phyloP scores from a whole-genome alignment of 2,113 vertebrate species.

The Prochilodus magdalenae region DNA sequence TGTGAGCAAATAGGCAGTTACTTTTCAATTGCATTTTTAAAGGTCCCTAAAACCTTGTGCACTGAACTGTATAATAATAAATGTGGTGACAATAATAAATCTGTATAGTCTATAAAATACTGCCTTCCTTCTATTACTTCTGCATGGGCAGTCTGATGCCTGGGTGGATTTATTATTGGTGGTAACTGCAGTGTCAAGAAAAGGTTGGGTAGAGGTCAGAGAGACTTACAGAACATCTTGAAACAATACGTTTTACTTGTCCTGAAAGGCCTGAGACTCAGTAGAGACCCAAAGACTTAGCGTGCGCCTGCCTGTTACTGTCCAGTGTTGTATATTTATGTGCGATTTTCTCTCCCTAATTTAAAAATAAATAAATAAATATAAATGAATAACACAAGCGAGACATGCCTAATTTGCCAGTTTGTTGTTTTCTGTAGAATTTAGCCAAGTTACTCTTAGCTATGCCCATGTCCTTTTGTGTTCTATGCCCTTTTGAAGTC shows the following conservation, averaged over 20 bases:
- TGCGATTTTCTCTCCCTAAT: background rate
- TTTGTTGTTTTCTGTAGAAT: constrained; percentile 46
- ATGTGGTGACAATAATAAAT: no score
- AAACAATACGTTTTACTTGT: background rate
- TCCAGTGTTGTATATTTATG: background rate
- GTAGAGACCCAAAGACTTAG: background rate
- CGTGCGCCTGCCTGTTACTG: background rate
- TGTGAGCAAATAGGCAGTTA: no score
- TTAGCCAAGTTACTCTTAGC: constrained; percentile 39
- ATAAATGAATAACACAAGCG: background rate
- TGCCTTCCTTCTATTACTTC: background rate
- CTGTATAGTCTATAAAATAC: background rate
- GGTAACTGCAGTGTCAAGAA: background rate
- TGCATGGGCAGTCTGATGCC: background rate
- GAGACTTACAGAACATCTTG: background rate
- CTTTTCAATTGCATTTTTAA: no score
- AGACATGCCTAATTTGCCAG: constrained; percentile 26
- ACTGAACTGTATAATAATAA: no score
- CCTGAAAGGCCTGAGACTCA: background rate
- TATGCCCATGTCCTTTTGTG: constrained; percentile 50
- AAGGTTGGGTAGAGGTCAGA: background rate
- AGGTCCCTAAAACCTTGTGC: no score
- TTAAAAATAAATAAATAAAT: background rate
- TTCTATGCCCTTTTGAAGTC: constrained; percentile 67
- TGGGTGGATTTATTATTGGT: background rate